phyloP scores from a whole-genome alignment of 2,888 invertebrate species.

The Bedellia somnulentella region DNA sequence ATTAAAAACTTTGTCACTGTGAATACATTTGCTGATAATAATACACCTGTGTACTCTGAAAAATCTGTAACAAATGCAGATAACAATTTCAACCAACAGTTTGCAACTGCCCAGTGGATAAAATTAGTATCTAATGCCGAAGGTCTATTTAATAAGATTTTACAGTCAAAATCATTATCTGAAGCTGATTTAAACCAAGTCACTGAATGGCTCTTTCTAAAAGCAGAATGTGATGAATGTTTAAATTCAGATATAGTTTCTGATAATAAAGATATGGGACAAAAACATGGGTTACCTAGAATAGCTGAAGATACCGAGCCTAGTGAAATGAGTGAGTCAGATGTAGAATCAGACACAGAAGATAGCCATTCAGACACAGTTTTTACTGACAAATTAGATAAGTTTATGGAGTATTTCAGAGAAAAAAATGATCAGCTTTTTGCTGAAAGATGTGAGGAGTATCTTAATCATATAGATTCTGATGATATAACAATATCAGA shows the following conservation, averaged over 20 bases:
- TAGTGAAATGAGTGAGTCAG: slow-evolving; percentile 63
- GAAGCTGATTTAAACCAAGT: slow-evolving; percentile 73
- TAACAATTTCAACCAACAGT: slow-evolving; percentile 71
- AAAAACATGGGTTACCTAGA: slow-evolving; percentile 47
- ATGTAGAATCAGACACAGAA: slow-evolving; percentile 64
- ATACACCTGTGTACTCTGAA: slow-evolving; percentile 56
- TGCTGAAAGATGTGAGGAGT: slow-evolving; percentile 63
- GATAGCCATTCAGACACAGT: slow-evolving; percentile 65
- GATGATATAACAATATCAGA: slow-evolving; percentile 56
- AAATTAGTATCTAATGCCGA: slow-evolving; percentile 84
- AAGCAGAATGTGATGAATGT: slow-evolving; percentile 87
- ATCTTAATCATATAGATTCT: slow-evolving; percentile 53
- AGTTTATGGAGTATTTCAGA: slow-evolving; percentile 71
- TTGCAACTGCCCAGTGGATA: slow-evolving; percentile 81
- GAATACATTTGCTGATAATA: slow-evolving; percentile 69
- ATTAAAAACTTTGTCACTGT: slow-evolving; percentile 73
- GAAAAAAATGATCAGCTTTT: slow-evolving; percentile 70
- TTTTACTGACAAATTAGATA: slow-evolving; percentile 71
- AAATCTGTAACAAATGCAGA: slow-evolving; percentile 29
- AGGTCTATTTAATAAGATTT: slow-evolving; percentile 75
- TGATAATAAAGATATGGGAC: slow-evolving; percentile 39
- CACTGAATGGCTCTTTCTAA: slow-evolving; percentile 80
- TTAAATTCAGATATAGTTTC: slow-evolving; percentile 59
- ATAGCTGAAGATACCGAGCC: slow-evolving; percentile 60
- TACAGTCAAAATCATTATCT: slow-evolving; percentile 69